Percentiles rank a stretch among this genome's conserved stretches.
Conservation (phyloP, 2,797 vertebrate genomes). For the Schizopygopsis malacanthus region DNA sequence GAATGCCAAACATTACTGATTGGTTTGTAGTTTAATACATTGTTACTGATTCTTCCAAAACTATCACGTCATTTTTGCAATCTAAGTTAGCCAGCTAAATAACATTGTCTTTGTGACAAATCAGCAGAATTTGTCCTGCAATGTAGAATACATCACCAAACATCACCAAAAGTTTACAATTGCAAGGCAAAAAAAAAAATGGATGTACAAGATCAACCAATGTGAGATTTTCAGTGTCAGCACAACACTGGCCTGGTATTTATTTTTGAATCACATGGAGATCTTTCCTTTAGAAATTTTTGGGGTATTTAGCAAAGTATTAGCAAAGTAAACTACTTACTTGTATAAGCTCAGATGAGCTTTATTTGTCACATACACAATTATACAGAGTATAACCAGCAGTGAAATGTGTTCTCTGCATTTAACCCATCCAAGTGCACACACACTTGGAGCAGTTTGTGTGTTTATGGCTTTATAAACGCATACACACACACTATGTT, state of each 20-base stretch:
- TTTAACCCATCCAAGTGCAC: no score
- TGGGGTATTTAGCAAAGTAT: neutral
- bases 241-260: neutral
- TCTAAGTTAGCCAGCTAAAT: neutral
- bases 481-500: conserved; percentile 53
- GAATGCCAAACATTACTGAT: neutral
- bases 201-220: neutral
- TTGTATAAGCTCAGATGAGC: no score
- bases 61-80: neutral
- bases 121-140: neutral
- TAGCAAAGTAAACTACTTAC: neutral
- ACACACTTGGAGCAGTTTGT: no score
- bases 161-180: neutral
- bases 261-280: neutral
- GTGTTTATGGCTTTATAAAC: neutral
- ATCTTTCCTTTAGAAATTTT: neutral
- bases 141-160: neutral
- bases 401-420: no score
- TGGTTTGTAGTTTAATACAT: neutral
- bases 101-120: neutral
- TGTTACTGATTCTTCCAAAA: neutral
- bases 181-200: neutral
- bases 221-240: neutral
- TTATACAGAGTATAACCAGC: no score
- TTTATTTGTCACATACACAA: no score